Conservation (phyloP, 1,140 invertebrate species). For the Metaphire vulgaris region DNA sequence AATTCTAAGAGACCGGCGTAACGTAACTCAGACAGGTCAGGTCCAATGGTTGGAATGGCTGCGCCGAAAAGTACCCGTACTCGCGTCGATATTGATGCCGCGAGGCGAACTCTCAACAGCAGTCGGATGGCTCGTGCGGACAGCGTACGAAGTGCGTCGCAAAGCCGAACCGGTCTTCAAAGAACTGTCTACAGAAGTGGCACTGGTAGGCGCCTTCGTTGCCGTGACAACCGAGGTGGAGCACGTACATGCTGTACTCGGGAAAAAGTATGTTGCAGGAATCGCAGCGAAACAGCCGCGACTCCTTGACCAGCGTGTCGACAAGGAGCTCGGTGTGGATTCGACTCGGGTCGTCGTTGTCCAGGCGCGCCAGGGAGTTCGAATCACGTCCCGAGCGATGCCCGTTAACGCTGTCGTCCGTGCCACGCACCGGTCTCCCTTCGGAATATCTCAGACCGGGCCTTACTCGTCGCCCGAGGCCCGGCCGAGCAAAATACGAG, state of each 20-base stretch:
- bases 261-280: constrained; percentile 26
- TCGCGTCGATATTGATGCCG: too few relatives aligned
- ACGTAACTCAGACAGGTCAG: too few relatives aligned
- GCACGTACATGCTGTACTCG: constrained; percentile 23
- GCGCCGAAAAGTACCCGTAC: too few relatives aligned
- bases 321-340: neutral
- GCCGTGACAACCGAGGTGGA: constrained; percentile 25
- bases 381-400: too few relatives aligned
- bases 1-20: too few relatives aligned
- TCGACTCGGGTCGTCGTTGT: neutral
- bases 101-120: too few relatives aligned
- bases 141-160: constrained; percentile 26
- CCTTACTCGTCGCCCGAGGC: too few relatives aligned
- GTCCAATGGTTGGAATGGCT: too few relatives aligned
- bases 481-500: too few relatives aligned
- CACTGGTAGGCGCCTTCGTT: constrained; percentile 22
- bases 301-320: constrained; percentile 11
- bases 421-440: too few relatives aligned
- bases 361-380: too few relatives aligned
- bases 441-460: neutral
- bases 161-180: constrained; percentile 22
- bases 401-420: too few relatives aligned
- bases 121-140: constrained; percentile 6
- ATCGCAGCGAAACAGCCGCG: constrained; percentile 16
- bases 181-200: constrained; percentile 23